Evolutionary conservation across 2,797 vertebrate species (phyloP), one percentile per base, ranked within the genome.

Genomic region (Gambelia wislizenii): DNA sequence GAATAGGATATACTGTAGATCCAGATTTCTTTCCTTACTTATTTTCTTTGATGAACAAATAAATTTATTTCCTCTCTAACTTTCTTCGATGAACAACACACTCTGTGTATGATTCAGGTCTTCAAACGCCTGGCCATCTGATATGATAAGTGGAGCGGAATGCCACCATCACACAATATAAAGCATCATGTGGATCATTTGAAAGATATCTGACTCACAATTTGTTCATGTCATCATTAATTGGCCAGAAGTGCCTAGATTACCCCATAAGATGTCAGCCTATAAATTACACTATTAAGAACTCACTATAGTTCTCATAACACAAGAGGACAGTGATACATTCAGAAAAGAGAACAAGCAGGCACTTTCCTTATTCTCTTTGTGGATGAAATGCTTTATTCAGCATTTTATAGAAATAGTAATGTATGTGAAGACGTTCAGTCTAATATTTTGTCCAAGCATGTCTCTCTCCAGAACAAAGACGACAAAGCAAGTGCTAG

Each of bases 321-420:
- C 42, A 75, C 42, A 75, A 83, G 16, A 49, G 30, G 47, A 88
- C 80, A 88, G n/a, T 76, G 87, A 47, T 14, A 33, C 44, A 83
- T 83, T 83, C n/a, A 88, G 81, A 54, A 83, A 22, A 6, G 18
- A 69, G 72, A 69, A 84, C n/a, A 77, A 84, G 47, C 1, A 7
- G 2, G 10, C 18, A 1, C 82, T 84, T 84, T 8, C 12, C 80
- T 3, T 33, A 4, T 2, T 44, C 14, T 42, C 16, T n/a, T 27
- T 18, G 44, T 18, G 69, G 49, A 78, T 86, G 59, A 78, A 79
- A 33, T 10, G 5, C 13, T 78, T 89, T 69, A 69, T 84, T 69
- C 59, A 78, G 18, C 6, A 14, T 82, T 74, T 84, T n/a, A 61
- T 47, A 74, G 25, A 18, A 86, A 20, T 22, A 72, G 36, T 75